These are phyloP conservation scores for Macrophya alboannulata DNA, from an alignment of 2,888 invertebrate genomes.

Conservation along the genomic window DNA sequence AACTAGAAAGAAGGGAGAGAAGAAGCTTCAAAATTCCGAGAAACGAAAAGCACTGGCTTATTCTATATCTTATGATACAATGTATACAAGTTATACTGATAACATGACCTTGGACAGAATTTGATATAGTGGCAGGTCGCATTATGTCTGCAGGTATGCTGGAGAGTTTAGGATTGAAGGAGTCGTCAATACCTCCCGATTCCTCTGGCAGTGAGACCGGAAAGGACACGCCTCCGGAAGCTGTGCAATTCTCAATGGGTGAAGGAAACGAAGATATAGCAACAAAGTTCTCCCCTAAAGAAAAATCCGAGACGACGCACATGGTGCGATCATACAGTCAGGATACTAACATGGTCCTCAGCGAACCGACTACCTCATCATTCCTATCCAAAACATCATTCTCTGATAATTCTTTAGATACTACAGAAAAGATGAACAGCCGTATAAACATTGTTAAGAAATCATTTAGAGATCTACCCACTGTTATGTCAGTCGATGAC, in stretches of 20 bases:
- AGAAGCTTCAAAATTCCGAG: neutral
- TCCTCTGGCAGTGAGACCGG: conserved; percentile 83
- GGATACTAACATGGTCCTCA: conserved; percentile 78
- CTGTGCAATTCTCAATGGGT: conserved; percentile 75
- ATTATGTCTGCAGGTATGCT: conserved; percentile 72
- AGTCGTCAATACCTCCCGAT: conserved; percentile 80
- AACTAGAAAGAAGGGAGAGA: neutral
- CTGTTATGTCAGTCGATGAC: conserved; percentile 81
- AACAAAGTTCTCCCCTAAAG: conserved; percentile 37
- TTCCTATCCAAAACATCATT: conserved; percentile 80
- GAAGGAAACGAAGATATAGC: conserved; percentile 69
- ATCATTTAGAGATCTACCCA: conserved; percentile 72
- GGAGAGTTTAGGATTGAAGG: conserved; percentile 78
- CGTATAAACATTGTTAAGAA: conserved; percentile 62
- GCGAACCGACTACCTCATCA: conserved; percentile 56
- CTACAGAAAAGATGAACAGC: conserved; percentile 62
- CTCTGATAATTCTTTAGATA: conserved; percentile 79
- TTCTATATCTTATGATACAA: neutral
- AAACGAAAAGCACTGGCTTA: conserved; percentile 16
- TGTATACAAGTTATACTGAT: conserved; percentile 8
- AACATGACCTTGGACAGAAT: conserved; percentile 20
- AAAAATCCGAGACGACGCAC: conserved; percentile 51
- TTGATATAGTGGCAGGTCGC: conserved; percentile 54
- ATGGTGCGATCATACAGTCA: conserved; percentile 82
- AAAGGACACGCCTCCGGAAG: conserved; percentile 79